Percentiles rank a stretch among this genome's conserved stretches.
Evolutionary conservation across 2,888 invertebrate genomes (phyloP).

Genomic region (Callyntrura guangdongensis): DNA sequence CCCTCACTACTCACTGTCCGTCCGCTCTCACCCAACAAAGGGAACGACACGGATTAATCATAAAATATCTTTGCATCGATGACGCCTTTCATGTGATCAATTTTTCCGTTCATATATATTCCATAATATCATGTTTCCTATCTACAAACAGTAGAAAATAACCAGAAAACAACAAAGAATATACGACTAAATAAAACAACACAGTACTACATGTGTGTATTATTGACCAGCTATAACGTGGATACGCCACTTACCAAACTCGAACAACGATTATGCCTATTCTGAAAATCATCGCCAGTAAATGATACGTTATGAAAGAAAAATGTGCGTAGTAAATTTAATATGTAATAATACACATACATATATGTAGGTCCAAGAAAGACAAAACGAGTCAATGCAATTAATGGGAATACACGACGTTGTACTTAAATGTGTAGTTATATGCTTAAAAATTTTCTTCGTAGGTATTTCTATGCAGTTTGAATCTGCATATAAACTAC

Average conservation of each 20-base stretch:
- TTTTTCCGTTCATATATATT: neutral
- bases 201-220: neutral
- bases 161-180: too few species aligned
- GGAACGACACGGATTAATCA: slow-evolving; percentile 36
- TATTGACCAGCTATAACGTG: neutral
- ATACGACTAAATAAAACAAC: too few species aligned
- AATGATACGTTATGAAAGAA: slow-evolving; percentile 27
- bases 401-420: slow-evolving; percentile 26
- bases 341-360: neutral
- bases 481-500: slow-evolving; percentile 17
- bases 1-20: slow-evolving; percentile 19
- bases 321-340: slow-evolving; percentile 8
- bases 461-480: neutral
- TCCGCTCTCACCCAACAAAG: slow-evolving; percentile 58
- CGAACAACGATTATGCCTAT: neutral
- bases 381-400: slow-evolving; percentile 6
- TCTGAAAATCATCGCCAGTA: too few species aligned
- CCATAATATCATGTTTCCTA: neutral
- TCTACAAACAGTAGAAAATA: too few species aligned
- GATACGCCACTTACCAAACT: neutral
- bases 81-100: slow-evolving; percentile 47
- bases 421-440: too few species aligned
- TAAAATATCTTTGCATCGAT: slow-evolving; percentile 29
- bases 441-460: neutral
- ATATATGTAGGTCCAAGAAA: neutral